These are phyloP conservation scores for Taxidea taxus DNA, from an alignment of 2,113 vertebrate genomes.

Conservation along the genomic window DNA sequence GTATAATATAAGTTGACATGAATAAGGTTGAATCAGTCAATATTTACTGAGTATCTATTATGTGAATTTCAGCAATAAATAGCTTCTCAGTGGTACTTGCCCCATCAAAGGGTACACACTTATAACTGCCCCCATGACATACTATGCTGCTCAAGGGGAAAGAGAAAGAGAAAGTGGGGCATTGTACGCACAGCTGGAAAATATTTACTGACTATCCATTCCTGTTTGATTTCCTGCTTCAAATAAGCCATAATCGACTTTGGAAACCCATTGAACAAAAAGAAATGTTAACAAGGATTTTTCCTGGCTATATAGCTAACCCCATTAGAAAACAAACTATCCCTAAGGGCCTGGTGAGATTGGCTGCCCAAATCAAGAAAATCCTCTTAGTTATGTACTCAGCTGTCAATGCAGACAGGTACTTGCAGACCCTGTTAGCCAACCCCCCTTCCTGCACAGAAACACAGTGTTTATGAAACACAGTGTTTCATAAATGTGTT, in stretches of 20 bases:
- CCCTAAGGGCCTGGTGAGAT: background rate
- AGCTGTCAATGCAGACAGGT: background rate
- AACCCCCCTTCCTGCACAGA: background rate
- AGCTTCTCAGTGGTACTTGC: background rate
- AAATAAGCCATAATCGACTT: background rate
- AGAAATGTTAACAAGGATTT: conserved; percentile 10
- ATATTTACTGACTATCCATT: background rate
- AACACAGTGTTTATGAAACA: too few relatives aligned
- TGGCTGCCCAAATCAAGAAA: conserved; percentile 4
- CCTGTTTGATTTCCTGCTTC: background rate
- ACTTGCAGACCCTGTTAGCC: background rate
- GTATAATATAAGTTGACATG: background rate
- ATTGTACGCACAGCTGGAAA: background rate
- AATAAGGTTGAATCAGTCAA: background rate
- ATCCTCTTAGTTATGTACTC: background rate
- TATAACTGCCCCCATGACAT: too few relatives aligned
- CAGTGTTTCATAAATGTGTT: background rate
- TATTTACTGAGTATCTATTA: background rate
- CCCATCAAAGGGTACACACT: background rate
- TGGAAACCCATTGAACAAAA: background rate
- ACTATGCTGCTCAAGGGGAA: too few relatives aligned
- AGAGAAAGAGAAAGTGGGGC: background rate
- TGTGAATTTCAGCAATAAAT: background rate
- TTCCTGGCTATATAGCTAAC: background rate
- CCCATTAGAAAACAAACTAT: background rate